Conservation (phyloP, 1,140 invertebrate species). For the Brachionus koreanus region DNA sequence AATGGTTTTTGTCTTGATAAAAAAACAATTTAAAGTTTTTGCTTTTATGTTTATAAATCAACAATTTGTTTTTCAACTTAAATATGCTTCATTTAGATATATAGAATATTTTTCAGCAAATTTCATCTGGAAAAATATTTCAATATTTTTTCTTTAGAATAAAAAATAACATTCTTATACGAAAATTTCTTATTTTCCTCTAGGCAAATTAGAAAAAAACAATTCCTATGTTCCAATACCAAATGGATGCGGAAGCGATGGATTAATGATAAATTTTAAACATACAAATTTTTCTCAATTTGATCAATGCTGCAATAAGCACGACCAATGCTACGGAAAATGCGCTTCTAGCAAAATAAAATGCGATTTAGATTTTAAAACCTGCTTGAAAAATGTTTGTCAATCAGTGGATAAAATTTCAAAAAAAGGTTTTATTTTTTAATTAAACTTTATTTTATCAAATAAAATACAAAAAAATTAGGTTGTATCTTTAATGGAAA, state of each 20-base stretch:
- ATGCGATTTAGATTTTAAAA: background rate
- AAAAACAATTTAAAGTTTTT: no score
- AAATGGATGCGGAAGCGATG: background rate
- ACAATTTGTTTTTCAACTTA: no score
- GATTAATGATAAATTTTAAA: background rate
- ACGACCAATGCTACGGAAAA: background rate
- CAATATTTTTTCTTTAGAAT: no score
- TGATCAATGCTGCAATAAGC: background rate
- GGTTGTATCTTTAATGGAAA: background rate
- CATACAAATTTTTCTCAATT: background rate
- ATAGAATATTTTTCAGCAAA: no score
- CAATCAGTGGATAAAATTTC: background rate
- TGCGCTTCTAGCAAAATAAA: background rate
- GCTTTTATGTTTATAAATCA: no score
- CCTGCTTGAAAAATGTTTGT: background rate
- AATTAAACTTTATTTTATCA: background rate
- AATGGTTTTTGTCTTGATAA: no score
- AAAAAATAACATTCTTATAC: no score
- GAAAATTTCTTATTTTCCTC: background rate
- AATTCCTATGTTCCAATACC: background rate
- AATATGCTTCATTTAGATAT: no score
- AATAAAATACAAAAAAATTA: background rate
- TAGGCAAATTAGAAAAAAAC: background rate
- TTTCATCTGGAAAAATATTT: no score
- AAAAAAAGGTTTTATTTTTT: background rate